Percentiles rank a stretch among this genome's conserved stretches.
These are phyloP conservation scores for Pomacea maculata DNA, from an alignment of 1,140 invertebrate genomes.

Conservation along the genomic window DNA sequence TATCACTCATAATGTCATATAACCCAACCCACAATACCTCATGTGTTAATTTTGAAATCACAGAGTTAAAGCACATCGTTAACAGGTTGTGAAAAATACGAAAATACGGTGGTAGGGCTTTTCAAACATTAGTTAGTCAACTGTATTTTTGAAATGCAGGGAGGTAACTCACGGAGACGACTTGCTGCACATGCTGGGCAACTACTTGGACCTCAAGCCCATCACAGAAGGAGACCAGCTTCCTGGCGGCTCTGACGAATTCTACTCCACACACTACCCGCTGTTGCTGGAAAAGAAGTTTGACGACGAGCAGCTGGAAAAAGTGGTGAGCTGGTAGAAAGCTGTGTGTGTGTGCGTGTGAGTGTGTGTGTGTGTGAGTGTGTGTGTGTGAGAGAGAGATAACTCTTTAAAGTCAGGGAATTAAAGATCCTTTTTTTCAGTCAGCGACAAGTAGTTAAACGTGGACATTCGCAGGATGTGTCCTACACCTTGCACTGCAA, in stretches of 20 bases:
- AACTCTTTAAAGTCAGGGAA: too few species aligned
- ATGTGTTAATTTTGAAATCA: not conserved
- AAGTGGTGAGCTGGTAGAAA: slow-evolving; percentile 3
- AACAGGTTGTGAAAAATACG: not conserved
- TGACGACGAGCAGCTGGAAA: not conserved
- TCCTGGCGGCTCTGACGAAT: not conserved
- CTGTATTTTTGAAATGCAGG: not conserved
- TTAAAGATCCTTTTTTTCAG: too few species aligned
- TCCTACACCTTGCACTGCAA: too few species aligned
- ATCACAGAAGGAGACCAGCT: not conserved
- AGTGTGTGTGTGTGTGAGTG: too few species aligned
- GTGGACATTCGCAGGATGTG: too few species aligned
- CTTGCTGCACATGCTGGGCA: slow-evolving; percentile 9
- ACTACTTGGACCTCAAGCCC: slow-evolving; percentile 18
- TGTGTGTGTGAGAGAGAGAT: too few species aligned
- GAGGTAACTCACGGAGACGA: slow-evolving; percentile 6
- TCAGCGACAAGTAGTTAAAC: too few species aligned
- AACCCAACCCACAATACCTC: too few species aligned
- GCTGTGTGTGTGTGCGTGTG: too few species aligned
- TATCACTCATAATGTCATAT: not conserved
- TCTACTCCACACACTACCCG: slow-evolving; percentile 7
- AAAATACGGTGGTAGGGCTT: too few species aligned
- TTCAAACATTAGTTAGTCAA: too few species aligned
- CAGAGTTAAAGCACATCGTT: not conserved
- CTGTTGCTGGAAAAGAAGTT: slow-evolving; percentile 17